These are phyloP conservation scores for Zaprionus davidi DNA, from an alignment of 1,140 invertebrate species.

Conservation along the genomic window DNA sequence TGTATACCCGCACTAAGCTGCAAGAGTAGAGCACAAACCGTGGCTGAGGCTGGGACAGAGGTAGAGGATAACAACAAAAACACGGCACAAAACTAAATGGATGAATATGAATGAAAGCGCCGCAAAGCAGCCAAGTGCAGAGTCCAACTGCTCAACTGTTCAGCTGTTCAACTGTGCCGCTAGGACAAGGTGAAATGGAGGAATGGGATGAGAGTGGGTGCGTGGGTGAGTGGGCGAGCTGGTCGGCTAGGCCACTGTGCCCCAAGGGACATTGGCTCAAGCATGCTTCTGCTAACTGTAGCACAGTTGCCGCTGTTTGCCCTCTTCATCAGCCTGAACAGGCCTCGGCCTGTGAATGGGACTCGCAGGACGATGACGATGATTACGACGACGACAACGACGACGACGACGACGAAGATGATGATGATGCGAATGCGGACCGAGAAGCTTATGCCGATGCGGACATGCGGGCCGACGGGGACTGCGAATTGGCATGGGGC, in stretches of 20 bases:
- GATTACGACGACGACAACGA: background rate
- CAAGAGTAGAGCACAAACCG: conserved; percentile 3
- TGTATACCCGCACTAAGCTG: conserved; percentile 30
- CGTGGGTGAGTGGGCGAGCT: conserved; percentile 1
- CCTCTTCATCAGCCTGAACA: conserved; percentile 67
- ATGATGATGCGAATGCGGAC: background rate
- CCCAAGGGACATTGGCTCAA: conserved; percentile 75
- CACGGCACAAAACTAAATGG: conserved; percentile 64
- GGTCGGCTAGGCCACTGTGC: conserved; percentile 45
- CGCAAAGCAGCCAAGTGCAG: conserved; percentile 58
- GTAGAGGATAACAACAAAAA: conserved; percentile 15
- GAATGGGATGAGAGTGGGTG: background rate
- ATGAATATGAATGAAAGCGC: conserved; percentile 79
- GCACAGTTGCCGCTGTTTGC: conserved; percentile 66
- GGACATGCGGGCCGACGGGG: background rate
- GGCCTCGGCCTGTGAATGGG: conserved; percentile 62
- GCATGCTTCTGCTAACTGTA: conserved; percentile 70
- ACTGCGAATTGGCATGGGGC: conserved; percentile 30
- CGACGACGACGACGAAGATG: background rate
- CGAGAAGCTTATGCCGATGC: conserved; percentile 1
- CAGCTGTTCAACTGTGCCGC: conserved; percentile 1
- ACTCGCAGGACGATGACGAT: conserved; percentile 49
- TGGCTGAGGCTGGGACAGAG: conserved; percentile 6
- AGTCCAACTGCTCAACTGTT: conserved; percentile 62
- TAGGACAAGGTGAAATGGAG: background rate